phyloP scores from a whole-genome alignment of 2,888 invertebrate genomes.

The Iselma pallidipennis region DNA sequence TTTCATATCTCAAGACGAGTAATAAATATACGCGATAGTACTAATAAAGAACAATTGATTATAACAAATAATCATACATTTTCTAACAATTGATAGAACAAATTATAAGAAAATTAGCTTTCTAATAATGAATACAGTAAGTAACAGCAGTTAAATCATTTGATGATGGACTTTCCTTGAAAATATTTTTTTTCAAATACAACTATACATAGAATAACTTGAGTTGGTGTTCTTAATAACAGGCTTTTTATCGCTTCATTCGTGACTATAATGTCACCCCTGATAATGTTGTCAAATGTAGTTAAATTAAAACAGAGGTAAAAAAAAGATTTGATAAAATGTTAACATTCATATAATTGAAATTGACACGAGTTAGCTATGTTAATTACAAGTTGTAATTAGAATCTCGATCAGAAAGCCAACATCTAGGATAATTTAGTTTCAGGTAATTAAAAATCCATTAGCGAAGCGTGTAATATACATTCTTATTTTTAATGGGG shows the following conservation, averaged over 20 bases:
- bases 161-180: background rate
- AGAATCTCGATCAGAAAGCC: constrained; percentile 51
- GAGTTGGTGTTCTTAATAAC: background rate
- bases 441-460: constrained; percentile 56
- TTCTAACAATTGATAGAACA: background rate
- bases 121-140: background rate
- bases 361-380: constrained; percentile 52
- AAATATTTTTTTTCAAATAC: background rate
- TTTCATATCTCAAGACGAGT: background rate
- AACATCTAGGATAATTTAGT: constrained; percentile 53
- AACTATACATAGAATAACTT: background rate
- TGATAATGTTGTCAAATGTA: constrained; percentile 14
- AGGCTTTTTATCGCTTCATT: too few species aligned
- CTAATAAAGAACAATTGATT: background rate
- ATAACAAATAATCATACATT: background rate
- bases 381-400: constrained; percentile 53
- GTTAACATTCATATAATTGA: constrained; percentile 52
- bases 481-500: constrained; percentile 52
- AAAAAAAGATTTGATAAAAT: constrained; percentile 38
- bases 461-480: constrained; percentile 54
- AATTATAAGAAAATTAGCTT: background rate
- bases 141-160: background rate
- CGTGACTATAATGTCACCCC: constrained; percentile 9
- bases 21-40: too few species aligned
- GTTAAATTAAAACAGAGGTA: constrained; percentile 28